Evolutionary conservation across 2,113 vertebrate species (phyloP).

Genomic region (Astur gentilis): DNA sequence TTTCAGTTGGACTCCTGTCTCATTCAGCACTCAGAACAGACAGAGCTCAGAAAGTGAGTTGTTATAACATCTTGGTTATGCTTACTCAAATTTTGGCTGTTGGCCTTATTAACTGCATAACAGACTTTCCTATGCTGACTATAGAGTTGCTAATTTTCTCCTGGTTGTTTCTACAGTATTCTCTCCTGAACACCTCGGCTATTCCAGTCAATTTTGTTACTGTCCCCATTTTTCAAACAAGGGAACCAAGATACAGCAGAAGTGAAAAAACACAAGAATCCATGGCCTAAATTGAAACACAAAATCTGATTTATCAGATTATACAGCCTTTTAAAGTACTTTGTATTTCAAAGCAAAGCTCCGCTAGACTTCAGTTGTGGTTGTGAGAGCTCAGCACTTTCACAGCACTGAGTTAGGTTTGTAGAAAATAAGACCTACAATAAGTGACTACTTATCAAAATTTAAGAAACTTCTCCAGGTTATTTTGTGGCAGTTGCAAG

Average conservation of each 20-base stretch:
- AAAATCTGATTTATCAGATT: background rate
- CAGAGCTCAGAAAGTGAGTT: background rate
- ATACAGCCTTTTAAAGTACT: background rate
- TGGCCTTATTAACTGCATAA: background rate
- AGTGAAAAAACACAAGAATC: background rate
- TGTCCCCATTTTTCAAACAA: background rate
- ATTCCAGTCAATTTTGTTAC: background rate
- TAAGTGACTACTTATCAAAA: slow-evolving; percentile 3
- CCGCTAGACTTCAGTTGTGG: background rate
- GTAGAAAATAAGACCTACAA: background rate
- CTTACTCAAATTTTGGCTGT: background rate
- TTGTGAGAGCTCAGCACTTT: background rate
- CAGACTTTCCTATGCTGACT: background rate
- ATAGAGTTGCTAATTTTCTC: background rate
- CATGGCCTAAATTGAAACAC: background rate
- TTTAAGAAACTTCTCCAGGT: background rate
- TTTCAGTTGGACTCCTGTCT: background rate
- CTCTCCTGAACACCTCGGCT: background rate
- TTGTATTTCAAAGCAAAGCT: background rate
- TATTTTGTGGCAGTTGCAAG: background rate
- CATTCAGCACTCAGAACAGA: background rate
- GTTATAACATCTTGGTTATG: background rate
- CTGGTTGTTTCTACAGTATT: background rate
- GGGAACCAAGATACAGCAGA: background rate
- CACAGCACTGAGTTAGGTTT: background rate